These are phyloP conservation scores for Drosophila rubida DNA, from an alignment of 2,888 invertebrate genomes.

Conservation along the genomic window DNA sequence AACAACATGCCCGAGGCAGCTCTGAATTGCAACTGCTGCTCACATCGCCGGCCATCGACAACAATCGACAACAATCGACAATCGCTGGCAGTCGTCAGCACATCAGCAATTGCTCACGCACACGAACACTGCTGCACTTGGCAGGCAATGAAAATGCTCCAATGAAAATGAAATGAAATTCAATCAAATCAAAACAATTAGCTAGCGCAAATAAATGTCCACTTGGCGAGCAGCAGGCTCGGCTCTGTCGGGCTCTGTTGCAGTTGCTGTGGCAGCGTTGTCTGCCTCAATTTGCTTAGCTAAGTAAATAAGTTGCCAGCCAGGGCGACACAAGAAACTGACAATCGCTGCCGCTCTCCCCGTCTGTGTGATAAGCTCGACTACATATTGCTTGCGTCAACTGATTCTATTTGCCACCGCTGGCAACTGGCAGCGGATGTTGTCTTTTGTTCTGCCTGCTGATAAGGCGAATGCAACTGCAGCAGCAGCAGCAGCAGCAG, in stretches of 20 bases:
- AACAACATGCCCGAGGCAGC: conserved; percentile 72
- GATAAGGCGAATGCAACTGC: conserved; percentile 53
- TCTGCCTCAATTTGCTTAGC: conserved; percentile 58
- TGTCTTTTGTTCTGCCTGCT: conserved; percentile 51
- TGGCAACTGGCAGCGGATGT: conserved; percentile 61
- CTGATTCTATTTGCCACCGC: conserved; percentile 39
- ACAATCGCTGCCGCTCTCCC: conserved; percentile 8
- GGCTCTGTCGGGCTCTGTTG: too few relatives aligned
- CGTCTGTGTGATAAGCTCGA: conserved; percentile 19
- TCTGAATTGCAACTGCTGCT: conserved; percentile 70
- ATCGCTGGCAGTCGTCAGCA: conserved; percentile 19
- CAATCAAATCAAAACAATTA: conserved; percentile 68
- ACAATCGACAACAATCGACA: conserved; percentile 23
- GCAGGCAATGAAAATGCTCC: conserved; percentile 71
- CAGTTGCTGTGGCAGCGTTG: conserved; percentile 33
- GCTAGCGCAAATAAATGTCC: conserved; percentile 62
- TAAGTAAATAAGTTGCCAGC: conserved; percentile 57
- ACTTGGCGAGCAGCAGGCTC: conserved; percentile 12
- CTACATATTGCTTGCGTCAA: conserved; percentile 9
- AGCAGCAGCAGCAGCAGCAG: conserved; percentile 22
- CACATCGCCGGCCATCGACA: conserved; percentile 33
- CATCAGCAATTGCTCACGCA: conserved; percentile 7
- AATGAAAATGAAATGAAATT: conserved; percentile 29
- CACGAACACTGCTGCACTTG: conserved; percentile 26
- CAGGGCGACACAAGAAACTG: conserved; percentile 3